phyloP scores from a whole-genome alignment of 2,113 vertebrate genomes.

The Ceyx margarethae region DNA sequence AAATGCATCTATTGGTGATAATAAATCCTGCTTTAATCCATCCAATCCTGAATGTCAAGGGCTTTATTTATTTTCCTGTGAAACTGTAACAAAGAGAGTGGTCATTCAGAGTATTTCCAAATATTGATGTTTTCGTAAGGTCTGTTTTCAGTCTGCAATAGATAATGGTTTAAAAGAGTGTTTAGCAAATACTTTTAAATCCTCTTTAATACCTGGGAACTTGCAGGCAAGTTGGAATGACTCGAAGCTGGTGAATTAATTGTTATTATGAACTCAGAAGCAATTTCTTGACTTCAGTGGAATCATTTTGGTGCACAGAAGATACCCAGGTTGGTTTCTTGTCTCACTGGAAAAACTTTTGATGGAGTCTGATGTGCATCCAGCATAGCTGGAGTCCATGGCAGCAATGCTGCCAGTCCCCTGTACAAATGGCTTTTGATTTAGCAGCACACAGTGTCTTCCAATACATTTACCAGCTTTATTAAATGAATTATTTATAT shows the following conservation, averaged over 20 bases:
- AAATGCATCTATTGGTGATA: background rate
- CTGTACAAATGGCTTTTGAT: background rate
- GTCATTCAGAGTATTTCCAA: background rate
- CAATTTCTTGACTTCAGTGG: background rate
- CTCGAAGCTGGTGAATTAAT: background rate
- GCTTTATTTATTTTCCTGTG: background rate
- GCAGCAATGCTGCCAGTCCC: background rate
- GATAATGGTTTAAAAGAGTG: background rate
- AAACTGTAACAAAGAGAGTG: background rate
- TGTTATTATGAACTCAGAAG: background rate
- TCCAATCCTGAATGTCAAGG: background rate
- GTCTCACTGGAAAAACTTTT: background rate
- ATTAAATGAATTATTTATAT: background rate
- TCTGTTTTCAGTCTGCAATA: background rate
- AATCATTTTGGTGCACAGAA: background rate
- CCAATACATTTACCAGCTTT: background rate
- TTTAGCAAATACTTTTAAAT: background rate
- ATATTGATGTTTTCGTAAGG: background rate
- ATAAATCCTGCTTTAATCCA: background rate
- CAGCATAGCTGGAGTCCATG: background rate
- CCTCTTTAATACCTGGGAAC: background rate
- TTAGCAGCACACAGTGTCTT: background rate
- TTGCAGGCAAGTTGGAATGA: background rate
- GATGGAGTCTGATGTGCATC: background rate
- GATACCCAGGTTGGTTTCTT: background rate